Conservation (phyloP, 2,113 vertebrate species). For the Rynchops niger region DNA sequence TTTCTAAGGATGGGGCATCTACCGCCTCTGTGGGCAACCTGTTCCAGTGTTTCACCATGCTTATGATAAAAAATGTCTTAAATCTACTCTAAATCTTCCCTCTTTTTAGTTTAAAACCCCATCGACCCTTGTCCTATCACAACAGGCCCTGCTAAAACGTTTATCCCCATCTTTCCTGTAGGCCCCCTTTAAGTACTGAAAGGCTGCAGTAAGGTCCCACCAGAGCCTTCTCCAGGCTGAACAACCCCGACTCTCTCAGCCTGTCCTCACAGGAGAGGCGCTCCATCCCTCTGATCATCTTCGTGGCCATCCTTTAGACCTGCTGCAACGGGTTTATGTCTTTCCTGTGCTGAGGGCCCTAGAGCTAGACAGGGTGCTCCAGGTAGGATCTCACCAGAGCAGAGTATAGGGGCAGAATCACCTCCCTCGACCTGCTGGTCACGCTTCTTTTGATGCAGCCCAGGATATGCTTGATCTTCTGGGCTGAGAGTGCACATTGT, state of each 20-base stretch:
- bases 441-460: no score
- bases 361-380: not conserved
- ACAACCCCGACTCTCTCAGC: not conserved
- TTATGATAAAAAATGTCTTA: not conserved
- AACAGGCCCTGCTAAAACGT: not conserved
- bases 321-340: no score
- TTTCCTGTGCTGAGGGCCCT: not conserved
- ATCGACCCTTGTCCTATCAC: not conserved
- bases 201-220: not conserved
- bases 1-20: not conserved
- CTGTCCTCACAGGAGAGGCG: not conserved
- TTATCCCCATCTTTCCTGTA: not conserved
- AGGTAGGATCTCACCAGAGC: not conserved
- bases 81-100: not conserved
- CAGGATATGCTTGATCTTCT: no score
- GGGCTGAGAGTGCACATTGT: no score
- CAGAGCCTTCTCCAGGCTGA: not conserved
- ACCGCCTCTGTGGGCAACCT: not conserved
- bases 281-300: no score
- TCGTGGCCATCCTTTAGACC: not conserved
- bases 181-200: not conserved
- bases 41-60: not conserved
- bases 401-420: no score
- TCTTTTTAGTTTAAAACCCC: not conserved
- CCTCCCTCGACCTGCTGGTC: no score